Evolutionary conservation across 2,797 vertebrate genomes (phyloP), one percentile per base, ranked within the genome.

Genomic region (Poecile montanus): DNA sequence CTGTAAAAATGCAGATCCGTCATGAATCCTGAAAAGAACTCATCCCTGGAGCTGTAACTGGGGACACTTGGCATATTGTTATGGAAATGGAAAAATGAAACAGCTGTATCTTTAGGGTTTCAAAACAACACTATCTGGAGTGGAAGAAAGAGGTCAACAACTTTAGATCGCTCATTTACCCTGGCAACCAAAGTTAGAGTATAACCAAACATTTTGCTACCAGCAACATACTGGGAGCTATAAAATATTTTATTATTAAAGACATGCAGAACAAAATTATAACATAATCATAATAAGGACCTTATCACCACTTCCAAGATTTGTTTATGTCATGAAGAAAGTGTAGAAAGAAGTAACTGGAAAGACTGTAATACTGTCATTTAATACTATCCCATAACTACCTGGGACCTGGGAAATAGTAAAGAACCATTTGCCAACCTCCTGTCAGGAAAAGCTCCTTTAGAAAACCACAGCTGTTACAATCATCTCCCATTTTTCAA

Each of bases 81-180:
- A 94, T 93, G 98, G 96, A 99, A 99, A 85, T 98, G 98, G 90
- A 98, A 99, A 97, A 97, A 98, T 18, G 98, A 99, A 44, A 98
- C 98, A 45, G 98, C 94, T 6, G 98, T 98, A 97, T 99, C 98
- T 97, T 99, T 98, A 22, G 98, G 98, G 86, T 99, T 99, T 96
- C 97, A 73, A 97, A 99, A 98, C 81, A 99, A 85, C 80, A 98
- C 98, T 85, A 97, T 98, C 98, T 99, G 92, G 72, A 74, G 50
- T 62, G 63, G 54, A 13, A 95, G 66, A 92, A 78, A 68, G 12
- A 86, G 45, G 57, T 88, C 61, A 92, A 78, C 50, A 73, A 74
- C 53, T 85, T 93, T 45, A 94, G 32, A 80, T 87, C 44, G 38
- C 29, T 93, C 56, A 53, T 68, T 73, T 77, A 44, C 50, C 42